These are phyloP conservation scores for Graptemys geographica DNA, from an alignment of 2,797 vertebrate species.

Conservation along the genomic window DNA sequence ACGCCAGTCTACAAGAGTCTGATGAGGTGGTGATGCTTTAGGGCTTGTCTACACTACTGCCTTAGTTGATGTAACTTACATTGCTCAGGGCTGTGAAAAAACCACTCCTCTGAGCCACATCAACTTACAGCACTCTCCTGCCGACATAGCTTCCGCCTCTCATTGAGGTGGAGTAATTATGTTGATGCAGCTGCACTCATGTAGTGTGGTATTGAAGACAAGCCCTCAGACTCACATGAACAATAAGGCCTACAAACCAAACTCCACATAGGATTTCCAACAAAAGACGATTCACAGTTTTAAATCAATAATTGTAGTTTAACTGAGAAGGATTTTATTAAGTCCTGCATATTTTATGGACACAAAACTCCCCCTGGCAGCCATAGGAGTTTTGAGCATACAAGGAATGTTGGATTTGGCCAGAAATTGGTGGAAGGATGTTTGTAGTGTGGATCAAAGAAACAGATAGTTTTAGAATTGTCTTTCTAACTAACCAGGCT, in stretches of 20 bases:
- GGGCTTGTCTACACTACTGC: neutral
- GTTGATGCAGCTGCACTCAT: too few relatives aligned
- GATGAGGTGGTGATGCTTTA: neutral
- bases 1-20: neutral
- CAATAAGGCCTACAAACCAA: neutral
- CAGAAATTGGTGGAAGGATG: neutral
- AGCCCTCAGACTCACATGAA: fast-evolving
- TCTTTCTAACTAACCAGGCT: neutral
- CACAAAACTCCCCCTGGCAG: neutral
- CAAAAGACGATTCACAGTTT: neutral
- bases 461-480: neutral
- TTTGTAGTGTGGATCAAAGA: fast-evolving
- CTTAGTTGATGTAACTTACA: too few relatives aligned
- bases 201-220: too few relatives aligned
- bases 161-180: too few relatives aligned
- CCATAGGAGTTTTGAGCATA: neutral
- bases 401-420: neutral
- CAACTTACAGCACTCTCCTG: too few relatives aligned
- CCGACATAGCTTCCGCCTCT: too few relatives aligned
- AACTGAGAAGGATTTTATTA: neutral
- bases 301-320: neutral
- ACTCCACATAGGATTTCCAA: neutral
- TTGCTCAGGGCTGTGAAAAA: neutral
- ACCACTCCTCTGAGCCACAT: too few relatives aligned
- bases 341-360: neutral